These are phyloP conservation scores for Falco peregrinus DNA, from an alignment of 2,797 vertebrate species.

Conservation along the genomic window DNA sequence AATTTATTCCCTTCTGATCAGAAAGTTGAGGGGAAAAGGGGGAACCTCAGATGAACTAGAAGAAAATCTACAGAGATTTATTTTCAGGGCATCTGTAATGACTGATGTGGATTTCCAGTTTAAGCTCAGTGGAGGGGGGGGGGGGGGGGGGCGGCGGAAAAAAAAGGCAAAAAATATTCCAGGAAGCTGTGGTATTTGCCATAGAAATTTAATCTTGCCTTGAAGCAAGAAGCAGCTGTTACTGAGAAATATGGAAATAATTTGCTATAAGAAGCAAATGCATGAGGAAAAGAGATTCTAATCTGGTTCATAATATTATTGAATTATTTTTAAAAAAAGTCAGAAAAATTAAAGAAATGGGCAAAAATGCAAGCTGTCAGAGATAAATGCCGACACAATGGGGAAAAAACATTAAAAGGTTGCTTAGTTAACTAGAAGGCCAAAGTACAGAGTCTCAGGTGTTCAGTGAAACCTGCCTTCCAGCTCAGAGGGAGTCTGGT, in stretches of 20 bases:
- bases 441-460: background rate
- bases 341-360: background rate
- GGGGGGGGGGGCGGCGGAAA: no score
- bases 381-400: background rate
- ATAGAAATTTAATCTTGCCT: constrained; percentile 3
- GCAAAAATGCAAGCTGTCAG: background rate
- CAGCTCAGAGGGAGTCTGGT: background rate
- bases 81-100: background rate
- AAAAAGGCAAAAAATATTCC: background rate
- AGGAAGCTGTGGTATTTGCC: constrained; percentile 23
- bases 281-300: constrained; percentile 7
- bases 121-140: background rate
- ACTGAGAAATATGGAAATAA: constrained; percentile 1
- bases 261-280: background rate
- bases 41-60: background rate
- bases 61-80: background rate
- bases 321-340: background rate
- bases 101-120: background rate
- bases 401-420: background rate
- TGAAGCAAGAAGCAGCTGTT: constrained; percentile 14
- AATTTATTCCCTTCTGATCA: background rate
- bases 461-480: background rate
- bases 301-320: background rate
- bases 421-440: background rate
- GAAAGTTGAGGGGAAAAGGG: background rate